Base-by-base conservation (phyloP, 1,140 invertebrate genomes). In the Philopotamus ludificatus region DNA sequence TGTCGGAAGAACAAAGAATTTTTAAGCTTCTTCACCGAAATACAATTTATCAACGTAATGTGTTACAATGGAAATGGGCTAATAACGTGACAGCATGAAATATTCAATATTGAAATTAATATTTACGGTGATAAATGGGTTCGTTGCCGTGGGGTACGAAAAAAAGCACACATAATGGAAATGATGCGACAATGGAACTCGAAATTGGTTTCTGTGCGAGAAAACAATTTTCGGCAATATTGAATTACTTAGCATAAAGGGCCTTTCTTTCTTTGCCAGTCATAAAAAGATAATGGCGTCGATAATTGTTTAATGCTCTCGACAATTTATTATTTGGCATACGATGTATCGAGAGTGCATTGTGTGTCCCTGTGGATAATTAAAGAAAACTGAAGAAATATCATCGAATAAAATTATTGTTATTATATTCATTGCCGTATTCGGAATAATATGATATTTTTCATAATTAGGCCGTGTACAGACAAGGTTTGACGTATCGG, bases 71-170 rank as follows among this genome's bases (percentile, higher is more conserved):
- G 53, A 65, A 65, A 65, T 65, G 47, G 63, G 63, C 44, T 57
- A 65, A 57, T 65, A 54, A 55, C 62, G 50, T 53, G 51, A 53
- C 62, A 55, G 23, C 50, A 28, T 63, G 62, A 53, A 55, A 63
- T 63, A 55, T 63, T 53, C 51, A 63, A 44, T 55, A 55, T 55
- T 54, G 51, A 54, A 54, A 54, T 54, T 63, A 63, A 65, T 65
- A 65, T 51, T 59, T 58, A 49, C 55, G 57, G 50, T 65, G 63
- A 65, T 59, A 57, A 65, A 65, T 57, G 63, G 39, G 63, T 59
- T 26, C 20, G 41, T 60, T 60, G 21, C 44, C 7, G 39, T 21
- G 51, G 47, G 4, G 2, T 4, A 16, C 4, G 49, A 22, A 51
- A 23, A 51, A 51, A 51, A 51, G 23, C 22, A 51, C 18, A 47